Evolutionary conservation across 2,888 invertebrate genomes (phyloP).

Genomic region (Chromoteleia sp.): DNA sequence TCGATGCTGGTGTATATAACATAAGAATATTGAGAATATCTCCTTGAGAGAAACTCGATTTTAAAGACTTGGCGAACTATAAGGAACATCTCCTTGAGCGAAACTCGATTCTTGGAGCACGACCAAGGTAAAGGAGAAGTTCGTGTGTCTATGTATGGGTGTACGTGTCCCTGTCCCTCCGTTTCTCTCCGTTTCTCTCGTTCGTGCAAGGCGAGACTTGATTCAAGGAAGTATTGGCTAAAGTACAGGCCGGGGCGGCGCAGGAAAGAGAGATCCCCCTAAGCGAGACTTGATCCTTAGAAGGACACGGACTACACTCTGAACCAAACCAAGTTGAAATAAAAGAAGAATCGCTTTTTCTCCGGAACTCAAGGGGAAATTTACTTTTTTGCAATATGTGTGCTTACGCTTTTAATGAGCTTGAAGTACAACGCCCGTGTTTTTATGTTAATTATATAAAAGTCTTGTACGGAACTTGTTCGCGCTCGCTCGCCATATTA

Average conservation of each 20-base stretch:
- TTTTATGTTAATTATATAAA: neutral
- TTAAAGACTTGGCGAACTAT: slow-evolving; percentile 72
- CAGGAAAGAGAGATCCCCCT: slow-evolving; percentile 32
- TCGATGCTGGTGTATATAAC: slow-evolving; percentile 67
- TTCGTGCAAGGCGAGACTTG: slow-evolving; percentile 60
- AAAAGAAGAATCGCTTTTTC: slow-evolving; percentile 29
- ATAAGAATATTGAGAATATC: slow-evolving; percentile 71
- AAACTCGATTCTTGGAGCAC: slow-evolving; percentile 72
- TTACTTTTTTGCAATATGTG: slow-evolving; percentile 16
- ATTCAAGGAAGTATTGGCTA: slow-evolving; percentile 63
- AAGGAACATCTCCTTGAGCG: slow-evolving; percentile 71
- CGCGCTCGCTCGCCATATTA: too few species aligned
- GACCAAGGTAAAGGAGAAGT: slow-evolving; percentile 71
- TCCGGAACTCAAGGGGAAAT: slow-evolving; percentile 18
- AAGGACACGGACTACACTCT: slow-evolving; percentile 47
- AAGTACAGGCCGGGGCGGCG: slow-evolving; percentile 49
- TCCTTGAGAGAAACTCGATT: slow-evolving; percentile 71
- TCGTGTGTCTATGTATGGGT: slow-evolving; percentile 41
- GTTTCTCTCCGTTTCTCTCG: slow-evolving; percentile 53
- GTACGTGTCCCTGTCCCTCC: slow-evolving; percentile 30
- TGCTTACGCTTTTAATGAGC: slow-evolving; percentile 22
- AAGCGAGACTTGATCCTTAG: slow-evolving; percentile 56
- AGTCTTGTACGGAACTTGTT: too few species aligned
- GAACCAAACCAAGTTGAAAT: slow-evolving; percentile 40
- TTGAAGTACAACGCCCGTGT: neutral